A percentile compares a stretch with the other conserved stretches of the same genome.
phyloP scores from a whole-genome alignment of 2,888 invertebrate species.

The Perithous albicinctus region DNA sequence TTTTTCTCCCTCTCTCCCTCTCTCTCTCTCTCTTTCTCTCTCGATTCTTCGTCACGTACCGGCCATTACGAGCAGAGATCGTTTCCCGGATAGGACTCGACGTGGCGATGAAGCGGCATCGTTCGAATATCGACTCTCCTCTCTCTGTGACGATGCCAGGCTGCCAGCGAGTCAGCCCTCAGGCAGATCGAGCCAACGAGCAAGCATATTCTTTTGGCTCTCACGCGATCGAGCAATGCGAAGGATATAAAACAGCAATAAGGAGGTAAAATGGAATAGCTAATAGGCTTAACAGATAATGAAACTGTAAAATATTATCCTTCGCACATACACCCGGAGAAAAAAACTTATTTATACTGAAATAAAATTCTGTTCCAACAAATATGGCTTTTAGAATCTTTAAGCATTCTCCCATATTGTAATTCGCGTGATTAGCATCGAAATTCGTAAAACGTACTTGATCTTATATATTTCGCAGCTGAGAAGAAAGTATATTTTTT shows the following conservation, averaged over 20 bases:
- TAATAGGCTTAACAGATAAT: not conserved
- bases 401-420: no score
- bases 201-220: constrained; percentile 37
- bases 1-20: no score
- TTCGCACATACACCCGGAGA: not conserved
- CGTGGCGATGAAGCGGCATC: constrained; percentile 71
- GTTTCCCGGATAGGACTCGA: constrained; percentile 70
- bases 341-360: no score
- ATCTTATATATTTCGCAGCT: no score
- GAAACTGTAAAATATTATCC: not conserved
- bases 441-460: no score
- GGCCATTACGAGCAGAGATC: constrained; percentile 73
- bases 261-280: constrained; percentile 4
- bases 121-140: constrained; percentile 73
- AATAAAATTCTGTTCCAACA: no score
- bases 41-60: constrained; percentile 74
- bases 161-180: constrained; percentile 20
- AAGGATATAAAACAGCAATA: not conserved
- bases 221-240: constrained; percentile 47
- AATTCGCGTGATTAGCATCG: no score
- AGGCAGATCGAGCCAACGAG: constrained; percentile 22
- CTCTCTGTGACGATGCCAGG: constrained; percentile 38
- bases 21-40: no score
- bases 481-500: no score
- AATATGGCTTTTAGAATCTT: no score